Evolutionary conservation across 1,140 invertebrate genomes (phyloP).

Genomic region (Micrasema longulum): DNA sequence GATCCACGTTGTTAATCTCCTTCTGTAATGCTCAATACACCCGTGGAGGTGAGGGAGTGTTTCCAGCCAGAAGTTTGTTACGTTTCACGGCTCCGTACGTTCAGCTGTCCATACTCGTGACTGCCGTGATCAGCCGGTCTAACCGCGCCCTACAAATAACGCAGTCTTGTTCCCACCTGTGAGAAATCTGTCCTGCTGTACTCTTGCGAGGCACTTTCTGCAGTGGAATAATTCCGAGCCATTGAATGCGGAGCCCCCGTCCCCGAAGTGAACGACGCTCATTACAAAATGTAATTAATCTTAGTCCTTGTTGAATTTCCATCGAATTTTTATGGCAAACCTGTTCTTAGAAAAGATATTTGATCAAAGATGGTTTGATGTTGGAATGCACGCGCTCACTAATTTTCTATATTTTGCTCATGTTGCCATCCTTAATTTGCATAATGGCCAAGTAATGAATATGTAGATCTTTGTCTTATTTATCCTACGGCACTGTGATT

Average conservation of each 20-base stretch:
- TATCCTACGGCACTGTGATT: conserved; percentile 29
- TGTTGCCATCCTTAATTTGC: conserved; percentile 27
- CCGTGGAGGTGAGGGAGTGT: background rate
- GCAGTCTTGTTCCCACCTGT: conserved; percentile 29
- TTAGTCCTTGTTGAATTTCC: conserved; percentile 34
- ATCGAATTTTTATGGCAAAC: background rate
- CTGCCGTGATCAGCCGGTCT: conserved; percentile 30
- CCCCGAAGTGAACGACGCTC: conserved; percentile 47
- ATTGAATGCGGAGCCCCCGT: conserved; percentile 52
- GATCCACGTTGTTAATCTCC: conserved; percentile 19
- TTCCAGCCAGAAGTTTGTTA: conserved; percentile 3
- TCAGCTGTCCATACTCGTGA: conserved; percentile 50
- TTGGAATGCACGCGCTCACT: conserved; percentile 9
- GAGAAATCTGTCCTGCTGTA: background rate
- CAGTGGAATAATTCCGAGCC: conserved; percentile 50
- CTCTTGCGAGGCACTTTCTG: background rate
- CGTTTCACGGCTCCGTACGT: conserved; percentile 45
- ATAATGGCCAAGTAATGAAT: conserved; percentile 13
- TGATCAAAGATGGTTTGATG: conserved; percentile 7
- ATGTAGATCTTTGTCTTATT: conserved; percentile 4
- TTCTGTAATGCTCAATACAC: conserved; percentile 29
- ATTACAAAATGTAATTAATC: conserved; percentile 39
- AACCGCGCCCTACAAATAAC: conserved; percentile 41
- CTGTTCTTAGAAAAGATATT: conserved; percentile 20
- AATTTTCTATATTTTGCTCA: conserved; percentile 11